Base-by-base conservation (phyloP, 2,113 vertebrate species). In the Ceratotherium simum region DNA sequence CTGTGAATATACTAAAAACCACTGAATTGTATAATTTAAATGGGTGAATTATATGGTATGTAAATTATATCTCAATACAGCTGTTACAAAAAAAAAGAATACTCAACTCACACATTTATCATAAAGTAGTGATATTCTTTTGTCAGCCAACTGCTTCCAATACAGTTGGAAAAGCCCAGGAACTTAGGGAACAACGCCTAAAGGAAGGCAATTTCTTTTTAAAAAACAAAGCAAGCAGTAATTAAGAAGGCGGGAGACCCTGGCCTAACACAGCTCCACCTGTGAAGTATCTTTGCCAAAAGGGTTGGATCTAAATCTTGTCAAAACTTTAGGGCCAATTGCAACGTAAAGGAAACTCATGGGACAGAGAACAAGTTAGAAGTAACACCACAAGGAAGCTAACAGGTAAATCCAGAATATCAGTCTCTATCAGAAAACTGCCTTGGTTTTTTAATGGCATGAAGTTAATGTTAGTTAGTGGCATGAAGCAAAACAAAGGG, bases 301-400 rank as follows among this genome's bases (percentile, higher is more conserved):
- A 56, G 33, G 31, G 29, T 31, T 16, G 54, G 21, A 39, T 20
- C 58, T 85, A 70, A 72, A 91, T 10, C 3, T 81, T n/a, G 14
- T 25, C 5, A 31, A 75, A 8, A 36, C 21, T 82, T 79, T 72
- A 51, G 39, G 46, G 20, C 31, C 62, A 33, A 39, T 11, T 1
- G 7, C 46, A 73, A 10, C 0, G 0, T 6, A 0, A 16, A 21
- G 31, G 3, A 65, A 72, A 95, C 1, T 1, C 29, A 4, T 2
- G 1, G 33, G 18, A 36, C 33, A 87, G 69, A 51, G 27, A 46
- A 18, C 14, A 69, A 64, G 4, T 18, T 31, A 54, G 27, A 80
- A 46, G 10, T n/a, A 21, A 8, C 31, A 54, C 36, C 27, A 8
- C 1, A 2, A 42, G 31, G 84, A 83, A 14, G 69, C 56, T 33